These are phyloP conservation scores for Chrysodeixis includens DNA, from an alignment of 2,888 invertebrate species.

Conservation along the genomic window DNA sequence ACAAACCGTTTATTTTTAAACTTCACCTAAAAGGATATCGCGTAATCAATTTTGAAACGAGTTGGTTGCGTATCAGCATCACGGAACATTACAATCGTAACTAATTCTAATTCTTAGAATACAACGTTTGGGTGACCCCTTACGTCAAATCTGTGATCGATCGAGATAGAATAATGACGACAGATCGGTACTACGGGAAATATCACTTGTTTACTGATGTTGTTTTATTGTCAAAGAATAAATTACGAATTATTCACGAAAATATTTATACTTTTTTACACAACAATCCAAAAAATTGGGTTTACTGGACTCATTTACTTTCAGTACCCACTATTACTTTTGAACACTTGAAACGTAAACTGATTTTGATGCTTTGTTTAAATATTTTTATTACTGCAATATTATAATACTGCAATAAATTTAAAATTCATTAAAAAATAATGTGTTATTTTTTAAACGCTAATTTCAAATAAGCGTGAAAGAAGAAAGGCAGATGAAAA, in stretches of 20 bases:
- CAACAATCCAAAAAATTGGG: too few species aligned
- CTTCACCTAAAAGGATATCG: slow-evolving; percentile 14
- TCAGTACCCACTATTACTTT: too few species aligned
- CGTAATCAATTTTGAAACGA: slow-evolving; percentile 49
- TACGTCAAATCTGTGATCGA: slow-evolving; percentile 65
- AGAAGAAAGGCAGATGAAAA: too few species aligned
- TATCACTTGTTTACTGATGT: slow-evolving; percentile 11
- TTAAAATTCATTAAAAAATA: too few species aligned
- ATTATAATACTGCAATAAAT: too few species aligned
- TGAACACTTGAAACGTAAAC: too few species aligned
- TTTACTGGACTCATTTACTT: too few species aligned
- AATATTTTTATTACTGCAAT: too few species aligned
- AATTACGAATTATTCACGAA: not conserved
- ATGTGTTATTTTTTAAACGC: too few species aligned
- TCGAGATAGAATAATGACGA: slow-evolving; percentile 57
- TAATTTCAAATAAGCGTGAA: too few species aligned
- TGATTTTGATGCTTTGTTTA: too few species aligned
- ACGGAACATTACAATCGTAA: slow-evolving; percentile 53
- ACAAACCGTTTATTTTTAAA: not conserved
- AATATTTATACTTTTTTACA: not conserved
- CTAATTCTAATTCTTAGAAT: slow-evolving; percentile 58
- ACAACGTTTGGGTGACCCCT: slow-evolving; percentile 41
- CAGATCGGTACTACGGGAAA: slow-evolving; percentile 36
- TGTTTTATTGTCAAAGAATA: not conserved
- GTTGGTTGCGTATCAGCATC: slow-evolving; percentile 28